Percentiles rank a stretch among this genome's conserved stretches.
Conservation (phyloP, 2,888 invertebrate species). For the Conus canariensis region DNA sequence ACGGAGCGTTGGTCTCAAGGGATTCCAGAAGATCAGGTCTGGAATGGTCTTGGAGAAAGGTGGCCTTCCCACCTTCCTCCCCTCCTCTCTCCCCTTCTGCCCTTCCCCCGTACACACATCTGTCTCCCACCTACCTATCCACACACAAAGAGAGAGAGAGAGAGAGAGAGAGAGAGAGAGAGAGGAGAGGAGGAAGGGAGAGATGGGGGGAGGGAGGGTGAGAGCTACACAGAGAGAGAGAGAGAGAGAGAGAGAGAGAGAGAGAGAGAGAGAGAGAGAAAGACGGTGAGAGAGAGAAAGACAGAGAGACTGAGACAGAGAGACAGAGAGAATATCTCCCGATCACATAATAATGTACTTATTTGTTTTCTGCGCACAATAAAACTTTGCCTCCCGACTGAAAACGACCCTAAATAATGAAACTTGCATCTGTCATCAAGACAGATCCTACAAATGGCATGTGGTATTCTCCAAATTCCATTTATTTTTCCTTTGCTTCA, state of each 20-base stretch:
- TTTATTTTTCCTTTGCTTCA: no score
- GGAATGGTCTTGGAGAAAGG: constrained; percentile 4
- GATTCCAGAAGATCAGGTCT: neutral
- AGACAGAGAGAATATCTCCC: neutral
- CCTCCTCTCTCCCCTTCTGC: neutral
- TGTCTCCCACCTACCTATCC: neutral
- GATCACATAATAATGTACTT: no score
- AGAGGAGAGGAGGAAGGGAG: neutral
- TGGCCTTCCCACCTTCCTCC: neutral
- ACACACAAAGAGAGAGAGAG: neutral
- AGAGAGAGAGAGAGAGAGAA: no score
- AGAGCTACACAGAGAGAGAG: no score
- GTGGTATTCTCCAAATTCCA: no score
- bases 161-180: neutral
- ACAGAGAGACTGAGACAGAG: neutral
- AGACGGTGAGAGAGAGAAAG: no score
- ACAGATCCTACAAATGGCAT: no score
- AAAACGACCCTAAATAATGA: no score
- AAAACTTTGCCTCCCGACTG: no score
- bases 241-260: no score
- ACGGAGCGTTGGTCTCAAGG: constrained; percentile 16
- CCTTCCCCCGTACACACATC: neutral
- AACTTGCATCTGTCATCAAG: no score
- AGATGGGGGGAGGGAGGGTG: neutral
- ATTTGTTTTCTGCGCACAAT: neutral